A percentile compares a stretch with the other conserved stretches of the same genome.
Evolutionary conservation across 2,113 vertebrate genomes (phyloP).

Genomic region (Rutilus rutilus): DNA sequence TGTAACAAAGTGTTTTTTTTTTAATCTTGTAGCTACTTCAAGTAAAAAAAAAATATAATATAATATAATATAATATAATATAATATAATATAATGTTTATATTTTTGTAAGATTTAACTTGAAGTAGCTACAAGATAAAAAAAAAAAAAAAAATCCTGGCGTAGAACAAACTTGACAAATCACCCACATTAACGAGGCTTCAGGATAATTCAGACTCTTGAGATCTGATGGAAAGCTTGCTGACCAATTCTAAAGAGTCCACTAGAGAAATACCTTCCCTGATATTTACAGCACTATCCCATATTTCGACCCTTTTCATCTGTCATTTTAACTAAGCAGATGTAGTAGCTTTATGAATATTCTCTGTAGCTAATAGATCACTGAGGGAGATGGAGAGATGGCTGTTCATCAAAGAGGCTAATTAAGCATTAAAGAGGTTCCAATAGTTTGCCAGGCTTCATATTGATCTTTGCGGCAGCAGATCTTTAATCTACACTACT

Average conservation of each 20-base stretch:
- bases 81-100: too few species aligned
- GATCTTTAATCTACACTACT: conserved; percentile 60
- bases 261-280: conserved; percentile 10
- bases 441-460: conserved; percentile 50
- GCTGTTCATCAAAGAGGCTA: conserved; percentile 58
- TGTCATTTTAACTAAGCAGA: conserved; percentile 22
- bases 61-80: too few species aligned
- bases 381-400: conserved; percentile 41
- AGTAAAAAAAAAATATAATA: too few species aligned
- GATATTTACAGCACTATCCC: conserved; percentile 16
- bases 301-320: conserved; percentile 25
- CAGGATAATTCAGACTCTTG: conserved; percentile 8
- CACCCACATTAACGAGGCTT: background rate
- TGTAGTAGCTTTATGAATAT: conserved; percentile 35
- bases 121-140: background rate
- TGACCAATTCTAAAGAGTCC: background rate
- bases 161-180: background rate
- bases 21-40: too few species aligned
- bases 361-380: conserved; percentile 47
- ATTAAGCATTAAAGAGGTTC: conserved; percentile 60
- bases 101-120: too few species aligned
- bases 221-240: background rate
- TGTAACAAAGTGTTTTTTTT: too few species aligned
- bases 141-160: background rate
- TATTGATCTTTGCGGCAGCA: conserved; percentile 54